Conservation (phyloP, 2,888 invertebrate genomes). For the Lottia scabra region DNA sequence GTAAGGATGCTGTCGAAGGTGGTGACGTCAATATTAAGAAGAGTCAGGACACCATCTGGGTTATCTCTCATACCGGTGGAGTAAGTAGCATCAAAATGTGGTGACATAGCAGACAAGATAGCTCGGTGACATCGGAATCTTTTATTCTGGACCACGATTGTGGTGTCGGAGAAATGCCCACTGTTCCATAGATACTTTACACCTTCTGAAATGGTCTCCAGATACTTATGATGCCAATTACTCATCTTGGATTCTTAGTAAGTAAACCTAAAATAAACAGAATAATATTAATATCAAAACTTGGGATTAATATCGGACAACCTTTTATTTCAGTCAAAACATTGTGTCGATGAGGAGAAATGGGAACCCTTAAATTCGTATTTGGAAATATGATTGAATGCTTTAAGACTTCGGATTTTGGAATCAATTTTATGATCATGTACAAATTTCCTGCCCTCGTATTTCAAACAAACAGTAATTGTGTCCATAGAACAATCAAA, state of each 20-base stretch:
- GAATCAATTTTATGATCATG: too few relatives aligned
- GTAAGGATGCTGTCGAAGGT: constrained; percentile 83
- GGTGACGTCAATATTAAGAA: constrained; percentile 74
- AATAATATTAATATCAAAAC: too few relatives aligned
- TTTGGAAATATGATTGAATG: too few relatives aligned
- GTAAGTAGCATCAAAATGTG: constrained; percentile 57
- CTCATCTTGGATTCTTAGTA: constrained; percentile 13
- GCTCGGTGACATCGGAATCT: constrained; percentile 56
- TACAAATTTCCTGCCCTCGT: too few relatives aligned
- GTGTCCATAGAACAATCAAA: too few relatives aligned
- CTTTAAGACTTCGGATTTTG: too few relatives aligned
- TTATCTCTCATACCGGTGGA: constrained; percentile 52
- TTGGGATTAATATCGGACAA: too few relatives aligned
- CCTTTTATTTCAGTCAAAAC: too few relatives aligned
- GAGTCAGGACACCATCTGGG: constrained; percentile 48
- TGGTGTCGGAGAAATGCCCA: constrained; percentile 56
- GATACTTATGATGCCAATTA: constrained; percentile 34
- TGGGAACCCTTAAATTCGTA: too few relatives aligned
- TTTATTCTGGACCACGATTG: constrained; percentile 51
- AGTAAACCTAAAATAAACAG: too few relatives aligned
- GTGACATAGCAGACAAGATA: constrained; percentile 55
- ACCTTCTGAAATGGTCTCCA: constrained; percentile 45
- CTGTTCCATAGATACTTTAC: constrained; percentile 46
- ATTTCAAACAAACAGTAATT: too few relatives aligned
- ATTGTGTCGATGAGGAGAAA: too few relatives aligned